Evolutionary conservation across 2,797 vertebrate genomes (phyloP), one percentile per base, ranked within the genome.

Genomic region (Artibeus jamaicensis): DNA sequence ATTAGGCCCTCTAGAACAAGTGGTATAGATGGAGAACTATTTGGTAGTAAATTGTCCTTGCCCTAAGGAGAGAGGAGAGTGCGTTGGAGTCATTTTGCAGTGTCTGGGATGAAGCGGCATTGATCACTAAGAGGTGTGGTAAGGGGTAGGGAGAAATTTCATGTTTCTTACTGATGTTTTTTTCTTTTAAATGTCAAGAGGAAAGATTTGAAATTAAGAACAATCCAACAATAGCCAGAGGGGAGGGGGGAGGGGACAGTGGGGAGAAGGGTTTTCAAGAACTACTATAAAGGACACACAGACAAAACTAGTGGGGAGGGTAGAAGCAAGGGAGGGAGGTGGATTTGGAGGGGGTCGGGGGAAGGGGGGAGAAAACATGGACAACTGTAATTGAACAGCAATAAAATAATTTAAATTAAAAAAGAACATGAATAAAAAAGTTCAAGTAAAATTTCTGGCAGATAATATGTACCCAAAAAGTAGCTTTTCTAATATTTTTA

Each of bases 381-480:
- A 53, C 19, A 21, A 53, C 19, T 53, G 19, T 53, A 53, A 21
- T 53, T 53, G 50, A 53, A 53, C 50, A 53, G 19, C 19, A 53
- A 53, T 53, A 53, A 53, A 21, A 53, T 21, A 53, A 53, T 53
- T 53, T 53, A 53, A 53, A 19, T 53, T 53, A 2, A 21, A 21
- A 21, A 53, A 53, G 50, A 53, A 53, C 19, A 53, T 53, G 50
- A 53, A 53, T 53, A 8, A 21, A 53, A 93, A 74, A 88, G 24
- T 62, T 88, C 12, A 85, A 88, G 65, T 88, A 91, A 78, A 88
- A 89, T 70, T 93, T 67, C 48, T 92, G 57, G 16, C 7, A 77
- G 21, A 26, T 44, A 78, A 65, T 2, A 95, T 24, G 48, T 55
- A 70, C 37, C 34, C 67, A 70, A 90, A 77, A 89, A 71, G 21